Percentiles rank a stretch among this genome's conserved stretches.
Conservation (phyloP, 2,113 vertebrate species). For the Solenodon paradoxus region DNA sequence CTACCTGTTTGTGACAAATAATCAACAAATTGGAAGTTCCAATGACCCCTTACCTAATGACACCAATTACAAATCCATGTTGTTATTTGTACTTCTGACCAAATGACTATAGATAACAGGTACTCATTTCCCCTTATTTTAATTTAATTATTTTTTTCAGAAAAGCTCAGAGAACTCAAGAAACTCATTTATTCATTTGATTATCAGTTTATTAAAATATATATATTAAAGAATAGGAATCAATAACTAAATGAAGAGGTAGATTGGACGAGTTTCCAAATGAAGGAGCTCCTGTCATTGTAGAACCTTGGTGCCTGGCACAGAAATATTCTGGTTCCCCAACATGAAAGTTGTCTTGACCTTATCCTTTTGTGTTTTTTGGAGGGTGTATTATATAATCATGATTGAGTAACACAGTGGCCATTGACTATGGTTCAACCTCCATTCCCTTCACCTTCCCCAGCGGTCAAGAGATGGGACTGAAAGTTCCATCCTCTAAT, state of each 20-base stretch:
- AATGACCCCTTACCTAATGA: not conserved
- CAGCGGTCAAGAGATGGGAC: too few relatives aligned
- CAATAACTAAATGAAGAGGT: not conserved
- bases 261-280: not conserved
- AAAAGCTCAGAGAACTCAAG: not conserved
- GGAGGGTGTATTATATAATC: too few relatives aligned
- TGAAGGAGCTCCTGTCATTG: not conserved
- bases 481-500: not conserved
- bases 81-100: not conserved
- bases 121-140: not conserved
- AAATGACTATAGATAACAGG: not conserved
- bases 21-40: not conserved
- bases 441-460: too few relatives aligned
- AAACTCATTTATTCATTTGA: not conserved
- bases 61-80: not conserved
- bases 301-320: too few relatives aligned
- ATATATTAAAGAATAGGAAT: not conserved
- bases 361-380: not conserved
- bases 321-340: not conserved
- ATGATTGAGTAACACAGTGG: too few relatives aligned
- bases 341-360: not conserved
- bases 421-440: too few relatives aligned
- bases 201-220: not conserved
- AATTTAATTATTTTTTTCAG: not conserved
- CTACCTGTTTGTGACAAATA: not conserved